Evolutionary conservation across 2,113 vertebrate species (phyloP).

Genomic region (Ginglymostoma cirratum): DNA sequence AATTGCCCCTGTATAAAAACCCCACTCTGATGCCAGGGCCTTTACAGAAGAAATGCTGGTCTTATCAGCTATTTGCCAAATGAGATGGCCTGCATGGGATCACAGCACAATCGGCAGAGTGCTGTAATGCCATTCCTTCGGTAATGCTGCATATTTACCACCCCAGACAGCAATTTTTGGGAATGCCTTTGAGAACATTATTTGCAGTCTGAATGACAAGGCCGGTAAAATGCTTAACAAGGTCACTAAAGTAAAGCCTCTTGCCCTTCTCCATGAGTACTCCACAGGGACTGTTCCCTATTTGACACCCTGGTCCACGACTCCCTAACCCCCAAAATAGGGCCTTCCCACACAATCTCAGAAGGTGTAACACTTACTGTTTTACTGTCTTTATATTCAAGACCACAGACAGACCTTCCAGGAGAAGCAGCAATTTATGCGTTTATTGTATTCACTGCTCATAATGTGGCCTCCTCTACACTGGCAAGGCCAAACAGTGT

Average conservation of each 20-base stretch:
- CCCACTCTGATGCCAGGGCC: too few relatives aligned
- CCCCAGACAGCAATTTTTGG: neutral
- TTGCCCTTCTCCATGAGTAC: too few relatives aligned
- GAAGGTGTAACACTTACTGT: too few relatives aligned
- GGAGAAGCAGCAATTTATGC: too few relatives aligned
- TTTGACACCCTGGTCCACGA: too few relatives aligned
- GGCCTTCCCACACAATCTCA: too few relatives aligned
- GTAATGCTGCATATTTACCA: neutral
- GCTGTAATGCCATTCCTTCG: neutral
- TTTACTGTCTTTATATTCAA: too few relatives aligned
- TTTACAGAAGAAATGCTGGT: neutral
- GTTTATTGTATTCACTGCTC: too few relatives aligned
- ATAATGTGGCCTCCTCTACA: too few relatives aligned
- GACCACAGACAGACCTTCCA: too few relatives aligned
- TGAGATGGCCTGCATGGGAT: neutral
- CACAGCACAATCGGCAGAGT: neutral
- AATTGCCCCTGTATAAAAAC: neutral
- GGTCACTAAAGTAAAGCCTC: neutral
- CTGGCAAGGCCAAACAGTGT: too few relatives aligned
- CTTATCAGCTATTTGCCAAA: conserved; percentile 6
- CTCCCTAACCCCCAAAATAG: neutral
- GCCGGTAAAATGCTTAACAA: neutral
- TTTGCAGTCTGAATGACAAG: neutral
- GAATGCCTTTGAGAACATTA: neutral
- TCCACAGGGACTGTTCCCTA: too few relatives aligned